phyloP scores from a whole-genome alignment of 2,797 vertebrate species.

The Clamator glandarius region DNA sequence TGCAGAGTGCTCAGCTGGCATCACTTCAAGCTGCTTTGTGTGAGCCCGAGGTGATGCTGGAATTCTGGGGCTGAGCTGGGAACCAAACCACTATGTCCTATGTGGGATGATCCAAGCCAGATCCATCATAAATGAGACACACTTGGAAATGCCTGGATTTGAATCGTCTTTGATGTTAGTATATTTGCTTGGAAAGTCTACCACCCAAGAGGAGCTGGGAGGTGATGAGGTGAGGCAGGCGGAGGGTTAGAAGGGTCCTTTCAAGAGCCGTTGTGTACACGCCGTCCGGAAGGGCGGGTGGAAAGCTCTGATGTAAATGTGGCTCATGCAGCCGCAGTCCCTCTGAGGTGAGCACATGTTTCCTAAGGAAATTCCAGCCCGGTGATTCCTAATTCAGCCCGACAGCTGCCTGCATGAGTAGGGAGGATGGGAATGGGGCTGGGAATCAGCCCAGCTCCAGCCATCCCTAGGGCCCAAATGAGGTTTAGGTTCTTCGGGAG shows the following conservation, averaged over 20 bases:
- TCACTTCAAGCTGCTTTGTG: not conserved
- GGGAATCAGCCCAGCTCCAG: not conserved
- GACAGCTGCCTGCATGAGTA: accelerated
- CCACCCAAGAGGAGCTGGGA: not conserved
- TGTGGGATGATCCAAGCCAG: not conserved
- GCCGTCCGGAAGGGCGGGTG: not conserved
- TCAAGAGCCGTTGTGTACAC: not conserved
- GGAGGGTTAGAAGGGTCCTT: not conserved
- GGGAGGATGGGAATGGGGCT: not conserved
- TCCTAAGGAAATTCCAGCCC: slow-evolving; percentile 56
- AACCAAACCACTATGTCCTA: not conserved
- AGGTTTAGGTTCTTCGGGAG: not conserved
- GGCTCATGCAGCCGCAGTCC: not conserved
- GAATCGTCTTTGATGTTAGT: not conserved
- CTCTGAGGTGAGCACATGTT: not conserved
- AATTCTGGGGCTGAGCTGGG: not conserved
- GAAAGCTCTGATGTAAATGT: not conserved
- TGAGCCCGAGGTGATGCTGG: not conserved
- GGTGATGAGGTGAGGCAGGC: not conserved
- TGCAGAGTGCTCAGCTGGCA: not conserved
- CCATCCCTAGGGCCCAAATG: accelerated
- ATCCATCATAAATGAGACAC: not conserved
- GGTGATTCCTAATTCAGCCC: not conserved
- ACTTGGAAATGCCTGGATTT: not conserved
- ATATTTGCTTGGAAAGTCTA: not conserved